These are phyloP conservation scores for Nomada lathburiana DNA, from an alignment of 2,888 invertebrate genomes.

Conservation along the genomic window DNA sequence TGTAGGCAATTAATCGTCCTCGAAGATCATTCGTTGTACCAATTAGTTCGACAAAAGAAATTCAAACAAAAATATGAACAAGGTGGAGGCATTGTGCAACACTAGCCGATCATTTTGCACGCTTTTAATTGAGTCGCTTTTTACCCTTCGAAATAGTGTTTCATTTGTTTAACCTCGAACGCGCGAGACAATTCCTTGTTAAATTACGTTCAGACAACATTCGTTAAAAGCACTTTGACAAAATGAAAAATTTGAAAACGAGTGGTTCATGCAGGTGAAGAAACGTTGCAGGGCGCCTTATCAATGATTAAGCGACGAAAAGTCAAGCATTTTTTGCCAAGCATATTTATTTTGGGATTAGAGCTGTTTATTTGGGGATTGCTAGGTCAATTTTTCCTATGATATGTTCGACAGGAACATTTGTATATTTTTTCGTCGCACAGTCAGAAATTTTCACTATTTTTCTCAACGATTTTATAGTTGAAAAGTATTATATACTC, in stretches of 20 bases:
- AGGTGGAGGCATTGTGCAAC: background rate
- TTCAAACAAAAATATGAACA: background rate
- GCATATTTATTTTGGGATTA: too few relatives aligned
- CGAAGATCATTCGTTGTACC: too few relatives aligned
- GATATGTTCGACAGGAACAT: too few relatives aligned
- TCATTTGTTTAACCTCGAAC: background rate
- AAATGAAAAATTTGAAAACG: background rate
- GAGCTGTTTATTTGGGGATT: too few relatives aligned
- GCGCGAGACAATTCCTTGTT: too few relatives aligned
- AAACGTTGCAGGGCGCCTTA: background rate
- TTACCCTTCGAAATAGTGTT: background rate
- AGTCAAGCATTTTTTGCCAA: too few relatives aligned
- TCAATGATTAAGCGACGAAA: constrained; percentile 6
- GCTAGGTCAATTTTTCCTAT: too few relatives aligned
- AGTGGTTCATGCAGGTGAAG: background rate
- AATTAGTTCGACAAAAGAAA: background rate
- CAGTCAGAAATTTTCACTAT: too few relatives aligned
- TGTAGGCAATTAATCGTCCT: too few relatives aligned
- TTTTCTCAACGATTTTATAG: too few relatives aligned
- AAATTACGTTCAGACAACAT: background rate
- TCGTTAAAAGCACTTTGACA: background rate
- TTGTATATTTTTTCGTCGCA: too few relatives aligned
- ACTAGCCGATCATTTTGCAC: background rate
- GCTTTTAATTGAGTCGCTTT: background rate
- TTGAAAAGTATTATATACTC: too few relatives aligned